Evolutionary conservation across 30 jellyfish, hydroid and myxozoan species (phyloP).

Genomic region (Aurelia sp.): DNA sequence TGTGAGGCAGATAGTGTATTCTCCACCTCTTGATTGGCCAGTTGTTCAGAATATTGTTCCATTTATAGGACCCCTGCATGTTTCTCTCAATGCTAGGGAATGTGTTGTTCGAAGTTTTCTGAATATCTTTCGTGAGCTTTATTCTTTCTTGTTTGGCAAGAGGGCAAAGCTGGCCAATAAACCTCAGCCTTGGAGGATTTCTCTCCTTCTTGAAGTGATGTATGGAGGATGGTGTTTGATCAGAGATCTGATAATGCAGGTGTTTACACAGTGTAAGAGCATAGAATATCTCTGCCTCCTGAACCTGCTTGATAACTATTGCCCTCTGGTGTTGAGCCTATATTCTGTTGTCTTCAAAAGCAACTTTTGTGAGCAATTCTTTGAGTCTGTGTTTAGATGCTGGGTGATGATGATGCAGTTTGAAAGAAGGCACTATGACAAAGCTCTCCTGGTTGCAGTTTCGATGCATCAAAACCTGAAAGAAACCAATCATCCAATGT

Average conservation of each 20-base stretch:
- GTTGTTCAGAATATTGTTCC: too few relatives aligned
- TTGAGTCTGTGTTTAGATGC: not conserved
- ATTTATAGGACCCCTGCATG: too few relatives aligned
- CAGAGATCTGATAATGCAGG: not conserved
- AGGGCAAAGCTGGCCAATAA: conserved; percentile 4
- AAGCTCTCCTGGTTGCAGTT: conserved; percentile 6
- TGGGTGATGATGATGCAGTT: not conserved
- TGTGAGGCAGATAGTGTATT: conserved; percentile 21
- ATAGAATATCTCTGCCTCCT: not conserved
- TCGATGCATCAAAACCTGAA: too few relatives aligned
- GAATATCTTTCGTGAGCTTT: not conserved
- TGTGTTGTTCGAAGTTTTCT: conserved; percentile 3
- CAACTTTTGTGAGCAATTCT: not conserved
- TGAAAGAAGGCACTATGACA: not conserved
- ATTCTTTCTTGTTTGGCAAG: conserved; percentile 21
- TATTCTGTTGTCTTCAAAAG: not conserved
- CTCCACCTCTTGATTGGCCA: too few relatives aligned
- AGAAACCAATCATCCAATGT: too few relatives aligned
- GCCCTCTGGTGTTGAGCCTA: conserved; percentile 3
- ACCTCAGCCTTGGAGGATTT: conserved; percentile 11
- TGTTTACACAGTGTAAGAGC: conserved; percentile 15
- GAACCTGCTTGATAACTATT: not conserved
- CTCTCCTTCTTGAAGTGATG: conserved; percentile 4
- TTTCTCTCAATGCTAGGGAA: not conserved
- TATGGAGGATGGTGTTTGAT: conserved; percentile 12